phyloP scores from a whole-genome alignment of 2,888 invertebrate species.

The Cistogaster globosa region DNA sequence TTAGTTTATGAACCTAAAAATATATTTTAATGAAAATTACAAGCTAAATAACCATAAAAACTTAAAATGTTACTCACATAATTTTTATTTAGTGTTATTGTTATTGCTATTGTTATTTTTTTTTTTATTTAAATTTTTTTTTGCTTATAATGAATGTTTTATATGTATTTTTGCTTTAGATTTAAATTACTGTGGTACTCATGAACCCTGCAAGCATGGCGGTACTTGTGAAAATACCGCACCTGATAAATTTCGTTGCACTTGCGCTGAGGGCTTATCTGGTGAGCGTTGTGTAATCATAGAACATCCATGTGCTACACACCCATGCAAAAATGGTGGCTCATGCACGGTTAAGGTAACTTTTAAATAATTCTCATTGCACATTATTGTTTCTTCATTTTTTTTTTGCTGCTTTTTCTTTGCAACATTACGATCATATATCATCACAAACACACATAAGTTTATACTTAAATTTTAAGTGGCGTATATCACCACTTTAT shows the following conservation, averaged over 20 bases:
- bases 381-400: slow-evolving; percentile 10
- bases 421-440: slow-evolving; percentile 33
- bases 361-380: slow-evolving; percentile 32
- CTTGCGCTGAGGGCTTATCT: slow-evolving; percentile 95
- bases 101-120: slow-evolving; percentile 27
- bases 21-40: background rate
- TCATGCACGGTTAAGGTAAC: slow-evolving; percentile 86
- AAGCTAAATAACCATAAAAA: background rate
- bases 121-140: too few species aligned
- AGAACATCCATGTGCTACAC: slow-evolving; percentile 95
- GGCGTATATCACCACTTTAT: slow-evolving; percentile 24
- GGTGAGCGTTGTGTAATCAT: slow-evolving; percentile 96
- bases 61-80: slow-evolving; percentile 5
- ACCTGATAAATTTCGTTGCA: slow-evolving; percentile 95
- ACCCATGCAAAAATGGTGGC: slow-evolving; percentile 95
- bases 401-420: background rate
- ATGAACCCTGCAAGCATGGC: slow-evolving; percentile 96
- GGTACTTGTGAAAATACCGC: slow-evolving; percentile 97
- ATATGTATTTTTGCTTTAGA: slow-evolving; percentile 84
- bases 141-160: slow-evolving; percentile 50
- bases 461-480: slow-evolving; percentile 8
- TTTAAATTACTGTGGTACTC: slow-evolving; percentile 97
- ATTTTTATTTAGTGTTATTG: slow-evolving; percentile 34
- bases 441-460: slow-evolving; percentile 44
- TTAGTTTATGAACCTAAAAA: slow-evolving; percentile 78